phyloP scores from a whole-genome alignment of 2,113 vertebrate species.

The Leucopsar rothschildi region DNA sequence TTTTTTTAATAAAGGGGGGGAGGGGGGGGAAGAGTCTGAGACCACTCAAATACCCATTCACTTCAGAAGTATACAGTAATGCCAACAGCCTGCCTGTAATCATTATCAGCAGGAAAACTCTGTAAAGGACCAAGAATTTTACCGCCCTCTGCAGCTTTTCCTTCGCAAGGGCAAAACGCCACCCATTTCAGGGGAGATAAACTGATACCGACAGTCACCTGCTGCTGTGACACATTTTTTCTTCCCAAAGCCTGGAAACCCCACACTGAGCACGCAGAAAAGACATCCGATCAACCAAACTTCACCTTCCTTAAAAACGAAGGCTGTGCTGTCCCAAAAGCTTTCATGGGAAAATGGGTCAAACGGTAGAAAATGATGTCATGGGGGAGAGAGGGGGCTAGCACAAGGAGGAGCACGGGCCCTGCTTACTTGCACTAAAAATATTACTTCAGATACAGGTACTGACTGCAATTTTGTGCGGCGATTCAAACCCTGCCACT shows the following conservation, averaged over 20 bases:
- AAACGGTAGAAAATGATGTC: neutral
- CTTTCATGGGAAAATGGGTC: slow-evolving; percentile 14
- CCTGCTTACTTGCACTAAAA: neutral
- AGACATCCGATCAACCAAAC: neutral
- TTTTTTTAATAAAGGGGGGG: too few species aligned
- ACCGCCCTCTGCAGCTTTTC: slow-evolving; percentile 67
- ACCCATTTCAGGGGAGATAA: neutral
- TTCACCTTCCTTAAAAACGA: neutral
- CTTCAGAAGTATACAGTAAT: neutral
- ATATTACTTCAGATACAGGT: neutral
- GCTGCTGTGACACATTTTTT: neutral
- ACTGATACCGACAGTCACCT: neutral
- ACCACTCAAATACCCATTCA: neutral
- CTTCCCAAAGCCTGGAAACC: neutral
- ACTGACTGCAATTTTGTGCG: neutral
- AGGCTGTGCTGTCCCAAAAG: neutral
- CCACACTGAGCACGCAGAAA: neutral
- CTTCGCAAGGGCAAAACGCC: slow-evolving; percentile 19
- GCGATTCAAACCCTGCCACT: neutral
- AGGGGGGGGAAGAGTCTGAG: neutral
- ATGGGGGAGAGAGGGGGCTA: neutral
- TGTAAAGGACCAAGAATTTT: slow-evolving; percentile 52
- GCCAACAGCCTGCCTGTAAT: neutral
- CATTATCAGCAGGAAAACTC: neutral
- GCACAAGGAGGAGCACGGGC: too few species aligned